Conservation (phyloP, 2,888 invertebrate species). For the Agrotis exclamationis region DNA sequence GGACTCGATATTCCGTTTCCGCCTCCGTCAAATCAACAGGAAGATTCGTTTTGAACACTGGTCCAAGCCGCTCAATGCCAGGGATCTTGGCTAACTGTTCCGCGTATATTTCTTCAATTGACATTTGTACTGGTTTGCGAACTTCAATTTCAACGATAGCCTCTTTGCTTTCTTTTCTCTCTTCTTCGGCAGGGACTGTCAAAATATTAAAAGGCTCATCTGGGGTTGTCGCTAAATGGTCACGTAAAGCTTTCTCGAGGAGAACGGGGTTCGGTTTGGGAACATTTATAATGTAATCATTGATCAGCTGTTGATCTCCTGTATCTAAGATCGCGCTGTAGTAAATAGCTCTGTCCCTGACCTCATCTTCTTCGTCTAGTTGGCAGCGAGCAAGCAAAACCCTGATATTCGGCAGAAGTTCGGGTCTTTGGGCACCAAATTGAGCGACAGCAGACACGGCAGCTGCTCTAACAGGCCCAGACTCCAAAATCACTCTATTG, state of each 20-base stretch:
- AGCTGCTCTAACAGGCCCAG: constrained; percentile 98
- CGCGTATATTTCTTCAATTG: constrained; percentile 96
- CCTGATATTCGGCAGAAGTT: constrained; percentile 93
- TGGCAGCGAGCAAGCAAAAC: constrained; percentile 96
- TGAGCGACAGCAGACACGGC: constrained; percentile 99
- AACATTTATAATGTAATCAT: constrained; percentile 94
- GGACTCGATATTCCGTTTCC: constrained; percentile 98
- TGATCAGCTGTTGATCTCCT: constrained; percentile 93
- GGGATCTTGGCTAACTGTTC: constrained; percentile 96
- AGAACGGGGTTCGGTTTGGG: constrained; percentile 96
- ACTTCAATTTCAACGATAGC: constrained; percentile 93
- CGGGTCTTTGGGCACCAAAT: constrained; percentile 98
- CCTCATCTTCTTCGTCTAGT: constrained; percentile 99
- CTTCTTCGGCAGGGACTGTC: constrained; percentile 96
- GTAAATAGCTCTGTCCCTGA: constrained; percentile 99
- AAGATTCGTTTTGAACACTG: constrained; percentile 96
- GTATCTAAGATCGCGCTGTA: constrained; percentile 96
- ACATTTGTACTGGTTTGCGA: constrained; percentile 96
- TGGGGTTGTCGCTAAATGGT: constrained; percentile 94
- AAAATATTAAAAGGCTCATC: constrained; percentile 96
- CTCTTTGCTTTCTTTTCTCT: constrained; percentile 95
- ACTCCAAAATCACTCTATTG: constrained; percentile 98
- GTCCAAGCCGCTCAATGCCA: constrained; percentile 96
- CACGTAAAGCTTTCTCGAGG: constrained; percentile 96
- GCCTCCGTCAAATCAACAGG: constrained; percentile 98